These are phyloP conservation scores for Seriola dumerili DNA, from an alignment of 2,113 vertebrate species.

Conservation along the genomic window DNA sequence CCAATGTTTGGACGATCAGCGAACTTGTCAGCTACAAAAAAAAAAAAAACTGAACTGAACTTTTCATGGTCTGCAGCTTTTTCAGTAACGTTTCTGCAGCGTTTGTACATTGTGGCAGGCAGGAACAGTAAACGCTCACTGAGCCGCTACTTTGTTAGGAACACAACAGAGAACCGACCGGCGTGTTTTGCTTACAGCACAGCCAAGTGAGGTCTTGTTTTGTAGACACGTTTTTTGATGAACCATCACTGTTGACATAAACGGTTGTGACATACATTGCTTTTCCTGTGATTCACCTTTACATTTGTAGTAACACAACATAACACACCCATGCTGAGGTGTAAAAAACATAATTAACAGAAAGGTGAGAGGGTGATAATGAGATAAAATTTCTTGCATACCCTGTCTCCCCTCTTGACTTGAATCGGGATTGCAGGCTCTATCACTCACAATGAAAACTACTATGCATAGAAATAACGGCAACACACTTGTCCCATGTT, in stretches of 20 bases:
- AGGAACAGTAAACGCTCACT: no score
- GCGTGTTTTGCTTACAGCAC: background rate
- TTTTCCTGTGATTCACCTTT: background rate
- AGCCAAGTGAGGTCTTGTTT: background rate
- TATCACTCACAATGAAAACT: no score
- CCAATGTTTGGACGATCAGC: background rate
- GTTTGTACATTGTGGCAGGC: background rate
- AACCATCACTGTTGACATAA: background rate
- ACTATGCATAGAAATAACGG: no score
- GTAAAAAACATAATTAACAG: background rate
- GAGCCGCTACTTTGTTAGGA: no score
- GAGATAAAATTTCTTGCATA: background rate
- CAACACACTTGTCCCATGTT: no score
- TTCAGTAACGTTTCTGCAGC: background rate
- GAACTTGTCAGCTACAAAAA: conserved; percentile 6
- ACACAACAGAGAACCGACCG: background rate
- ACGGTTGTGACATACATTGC: background rate
- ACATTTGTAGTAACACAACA: background rate
- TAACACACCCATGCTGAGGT: background rate
- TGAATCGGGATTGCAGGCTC: no score
- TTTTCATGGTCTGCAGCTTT: conserved; percentile 36
- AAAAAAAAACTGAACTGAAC: conserved; percentile 23
- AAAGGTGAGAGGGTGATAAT: background rate
- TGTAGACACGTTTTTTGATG: background rate
- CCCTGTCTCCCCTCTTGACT: background rate